Evolutionary conservation across 2,888 invertebrate species (phyloP).

Genomic region (Dysmachus trigonus): DNA sequence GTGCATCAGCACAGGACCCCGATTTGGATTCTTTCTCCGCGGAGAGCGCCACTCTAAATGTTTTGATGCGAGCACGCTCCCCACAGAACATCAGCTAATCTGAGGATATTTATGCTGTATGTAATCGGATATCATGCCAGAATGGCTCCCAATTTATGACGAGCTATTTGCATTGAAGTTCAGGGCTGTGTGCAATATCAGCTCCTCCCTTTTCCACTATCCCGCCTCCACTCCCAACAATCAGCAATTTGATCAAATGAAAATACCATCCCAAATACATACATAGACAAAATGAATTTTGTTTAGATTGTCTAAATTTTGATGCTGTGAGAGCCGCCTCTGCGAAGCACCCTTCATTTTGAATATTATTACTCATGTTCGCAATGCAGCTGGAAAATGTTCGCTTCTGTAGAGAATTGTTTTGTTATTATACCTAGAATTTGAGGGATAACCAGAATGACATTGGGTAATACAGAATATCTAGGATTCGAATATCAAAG

Average conservation of each 20-base stretch:
- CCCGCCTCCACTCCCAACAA: neutral
- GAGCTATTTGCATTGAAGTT: neutral
- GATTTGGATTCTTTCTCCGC: neutral
- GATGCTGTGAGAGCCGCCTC: neutral
- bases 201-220: no score
- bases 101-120: slow-evolving; percentile 3
- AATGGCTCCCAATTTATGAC: slow-evolving; percentile 13
- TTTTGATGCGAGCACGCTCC: neutral
- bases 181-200: neutral
- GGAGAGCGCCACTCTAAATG: neutral
- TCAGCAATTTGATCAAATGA: neutral
- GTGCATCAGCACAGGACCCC: neutral
- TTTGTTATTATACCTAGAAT: neutral
- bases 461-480: neutral
- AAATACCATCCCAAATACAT: neutral
- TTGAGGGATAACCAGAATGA: neutral
- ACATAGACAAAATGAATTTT: neutral
- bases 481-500: neutral
- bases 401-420: neutral
- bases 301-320: neutral
- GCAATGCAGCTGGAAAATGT: neutral
- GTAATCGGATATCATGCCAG: slow-evolving; percentile 21
- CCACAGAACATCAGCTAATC: neutral
- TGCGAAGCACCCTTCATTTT: neutral
- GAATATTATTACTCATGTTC: neutral